Percentiles rank a stretch among this genome's conserved stretches.
phyloP scores from a whole-genome alignment of 1,140 invertebrate genomes.

The Micrasema longulum region DNA sequence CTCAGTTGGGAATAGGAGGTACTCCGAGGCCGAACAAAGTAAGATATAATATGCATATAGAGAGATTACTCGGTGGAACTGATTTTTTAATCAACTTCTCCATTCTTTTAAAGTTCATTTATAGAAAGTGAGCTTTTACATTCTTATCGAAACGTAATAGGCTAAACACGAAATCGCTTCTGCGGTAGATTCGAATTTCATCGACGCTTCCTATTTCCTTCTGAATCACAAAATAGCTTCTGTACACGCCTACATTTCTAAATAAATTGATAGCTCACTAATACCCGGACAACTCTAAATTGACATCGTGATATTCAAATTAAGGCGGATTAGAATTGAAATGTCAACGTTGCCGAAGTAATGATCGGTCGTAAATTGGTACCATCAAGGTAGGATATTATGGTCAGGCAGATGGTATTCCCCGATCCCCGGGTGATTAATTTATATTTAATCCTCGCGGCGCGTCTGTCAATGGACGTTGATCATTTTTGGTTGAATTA shows the following conservation, averaged over 20 bases:
- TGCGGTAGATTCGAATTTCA: too few species aligned
- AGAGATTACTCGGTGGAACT: constrained; percentile 5
- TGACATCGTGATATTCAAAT: constrained; percentile 35
- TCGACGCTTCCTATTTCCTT: too few species aligned
- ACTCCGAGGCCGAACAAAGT: too few species aligned
- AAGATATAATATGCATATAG: too few species aligned
- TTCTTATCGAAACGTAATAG: constrained; percentile 13
- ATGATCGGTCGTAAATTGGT: constrained; percentile 23
- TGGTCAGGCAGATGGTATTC: background rate
- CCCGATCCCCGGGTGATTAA: constrained; percentile 16
- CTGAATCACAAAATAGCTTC: too few species aligned
- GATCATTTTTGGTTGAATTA: too few species aligned
- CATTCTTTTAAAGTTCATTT: too few species aligned
- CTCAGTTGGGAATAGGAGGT: constrained; percentile 5
- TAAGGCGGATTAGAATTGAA: constrained; percentile 1
- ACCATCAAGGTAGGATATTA: background rate
- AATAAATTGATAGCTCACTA: background rate
- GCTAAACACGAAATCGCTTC: background rate
- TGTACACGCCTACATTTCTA: background rate
- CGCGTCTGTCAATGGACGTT: constrained; percentile 8
- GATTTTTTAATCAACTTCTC: constrained; percentile 8
- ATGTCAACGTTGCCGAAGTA: constrained; percentile 25
- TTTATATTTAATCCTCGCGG: constrained; percentile 5
- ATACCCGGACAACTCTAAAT: constrained; percentile 17
- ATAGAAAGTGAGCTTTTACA: constrained; percentile 1